A percentile compares a stretch with the other conserved stretches of the same genome.
These are phyloP conservation scores for Trididemnum clinides DNA, from an alignment of 23 tunicate species.

Conservation along the genomic window DNA sequence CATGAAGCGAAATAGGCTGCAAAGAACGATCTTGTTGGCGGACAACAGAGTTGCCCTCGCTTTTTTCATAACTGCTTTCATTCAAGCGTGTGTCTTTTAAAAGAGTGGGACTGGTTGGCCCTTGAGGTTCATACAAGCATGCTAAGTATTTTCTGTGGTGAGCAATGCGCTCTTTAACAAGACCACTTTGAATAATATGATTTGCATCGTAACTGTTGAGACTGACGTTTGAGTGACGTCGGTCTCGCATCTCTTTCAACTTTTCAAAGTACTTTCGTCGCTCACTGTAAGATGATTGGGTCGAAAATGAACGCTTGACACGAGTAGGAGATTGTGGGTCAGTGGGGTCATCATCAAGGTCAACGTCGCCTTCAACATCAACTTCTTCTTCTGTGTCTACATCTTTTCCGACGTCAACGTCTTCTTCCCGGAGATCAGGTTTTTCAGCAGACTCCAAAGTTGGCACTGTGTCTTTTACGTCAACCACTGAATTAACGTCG, in stretches of 20 bases:
- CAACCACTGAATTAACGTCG: too few relatives aligned
- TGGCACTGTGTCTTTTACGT: neutral
- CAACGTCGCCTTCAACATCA: neutral
- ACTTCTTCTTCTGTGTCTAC: neutral
- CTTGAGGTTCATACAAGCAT: neutral
- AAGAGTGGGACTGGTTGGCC: neutral
- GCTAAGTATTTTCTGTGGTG: constrained; percentile 18
- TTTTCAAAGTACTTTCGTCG: constrained; percentile 41
- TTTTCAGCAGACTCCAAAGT: neutral
- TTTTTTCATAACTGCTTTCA: neutral
- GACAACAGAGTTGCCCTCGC: neutral
- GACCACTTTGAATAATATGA: neutral
- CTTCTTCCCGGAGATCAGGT: neutral
- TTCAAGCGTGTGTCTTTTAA: too few relatives aligned
- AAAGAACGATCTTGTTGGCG: neutral
- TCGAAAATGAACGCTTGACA: neutral
- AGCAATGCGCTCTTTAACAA: constrained; percentile 3
- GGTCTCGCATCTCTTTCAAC: constrained; percentile 37
- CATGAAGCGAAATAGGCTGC: neutral
- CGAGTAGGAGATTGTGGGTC: neutral
- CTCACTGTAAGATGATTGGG: neutral
- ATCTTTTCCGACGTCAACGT: neutral
- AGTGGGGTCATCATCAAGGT: neutral
- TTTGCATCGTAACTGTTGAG: neutral
- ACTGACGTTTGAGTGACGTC: constrained; percentile 2